Conservation (phyloP, 2,113 vertebrate genomes). For the Cynoglossus semilaevis region DNA sequence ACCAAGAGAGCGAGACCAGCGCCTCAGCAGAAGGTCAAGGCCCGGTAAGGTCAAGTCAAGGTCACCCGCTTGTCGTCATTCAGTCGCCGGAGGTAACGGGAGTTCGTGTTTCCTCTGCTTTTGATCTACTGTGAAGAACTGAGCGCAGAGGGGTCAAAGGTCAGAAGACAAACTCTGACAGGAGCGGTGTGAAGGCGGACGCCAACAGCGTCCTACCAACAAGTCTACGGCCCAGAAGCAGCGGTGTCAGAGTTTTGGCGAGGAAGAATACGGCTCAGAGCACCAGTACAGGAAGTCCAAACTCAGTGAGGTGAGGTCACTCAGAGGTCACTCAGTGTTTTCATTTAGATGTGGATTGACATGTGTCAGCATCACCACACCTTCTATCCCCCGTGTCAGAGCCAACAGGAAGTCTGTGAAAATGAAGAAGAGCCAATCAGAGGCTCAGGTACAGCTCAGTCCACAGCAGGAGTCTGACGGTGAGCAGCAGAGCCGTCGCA, state of each 20-base stretch:
- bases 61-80: no score
- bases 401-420: no score
- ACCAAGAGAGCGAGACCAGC: not conserved
- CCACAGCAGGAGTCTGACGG: slow-evolving; percentile 1
- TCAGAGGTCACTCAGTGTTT: no score
- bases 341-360: no score
- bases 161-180: not conserved
- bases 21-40: not conserved
- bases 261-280: slow-evolving; percentile 10
- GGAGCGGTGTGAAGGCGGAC: not conserved
- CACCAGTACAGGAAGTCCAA: not conserved
- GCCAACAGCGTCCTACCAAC: not conserved
- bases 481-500: not conserved
- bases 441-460: no score
- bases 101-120: not conserved
- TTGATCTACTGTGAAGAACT: not conserved
- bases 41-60: slow-evolving; percentile 16
- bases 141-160: not conserved
- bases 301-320: slow-evolving; percentile 27
- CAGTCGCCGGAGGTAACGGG: not conserved
- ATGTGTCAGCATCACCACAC: no score
- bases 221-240: not conserved
- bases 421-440: no score
- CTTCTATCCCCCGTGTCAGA: no score
- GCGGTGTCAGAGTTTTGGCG: not conserved